phyloP scores from a whole-genome alignment of 2,888 invertebrate genomes.

The Stenotaenia linearis region DNA sequence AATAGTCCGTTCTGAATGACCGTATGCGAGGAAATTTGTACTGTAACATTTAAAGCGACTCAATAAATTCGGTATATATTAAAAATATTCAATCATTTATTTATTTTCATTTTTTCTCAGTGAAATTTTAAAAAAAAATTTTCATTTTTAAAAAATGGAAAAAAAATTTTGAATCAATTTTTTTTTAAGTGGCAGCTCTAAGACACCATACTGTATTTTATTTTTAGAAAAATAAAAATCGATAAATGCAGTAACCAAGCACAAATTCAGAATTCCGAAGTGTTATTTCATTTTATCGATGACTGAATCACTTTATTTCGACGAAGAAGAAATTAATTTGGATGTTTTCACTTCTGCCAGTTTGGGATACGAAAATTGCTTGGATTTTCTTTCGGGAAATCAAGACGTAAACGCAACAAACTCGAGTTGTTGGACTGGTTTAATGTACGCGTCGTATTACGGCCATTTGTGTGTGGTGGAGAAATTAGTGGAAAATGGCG shows the following conservation, averaged over 20 bases:
- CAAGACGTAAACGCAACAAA: conserved; percentile 45
- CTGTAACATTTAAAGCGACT: neutral
- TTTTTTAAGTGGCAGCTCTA: too few species aligned
- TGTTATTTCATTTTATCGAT: too few species aligned
- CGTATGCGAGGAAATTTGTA: neutral
- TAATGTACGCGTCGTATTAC: conserved; percentile 51
- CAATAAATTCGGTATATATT: neutral
- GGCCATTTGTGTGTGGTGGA: conserved; percentile 48
- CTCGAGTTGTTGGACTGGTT: conserved; percentile 48
- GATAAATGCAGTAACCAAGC: too few species aligned
- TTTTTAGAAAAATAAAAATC: too few species aligned
- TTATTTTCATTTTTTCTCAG: too few species aligned
- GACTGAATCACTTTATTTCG: neutral
- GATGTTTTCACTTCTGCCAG: conserved; percentile 37
- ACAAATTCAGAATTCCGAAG: too few species aligned
- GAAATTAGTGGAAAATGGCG: conserved; percentile 44
- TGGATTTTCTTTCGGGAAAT: conserved; percentile 26
- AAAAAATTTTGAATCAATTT: too few species aligned
- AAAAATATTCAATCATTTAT: too few species aligned
- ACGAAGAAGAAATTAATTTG: conserved; percentile 31
- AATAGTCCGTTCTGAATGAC: neutral
- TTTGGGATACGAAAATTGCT: conserved; percentile 35
- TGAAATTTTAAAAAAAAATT: too few species aligned
- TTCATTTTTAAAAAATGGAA: too few species aligned
- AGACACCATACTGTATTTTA: too few species aligned